These are phyloP conservation scores for Dyspetes luteomarginatus DNA, from an alignment of 2,888 invertebrate genomes.

Conservation along the genomic window DNA sequence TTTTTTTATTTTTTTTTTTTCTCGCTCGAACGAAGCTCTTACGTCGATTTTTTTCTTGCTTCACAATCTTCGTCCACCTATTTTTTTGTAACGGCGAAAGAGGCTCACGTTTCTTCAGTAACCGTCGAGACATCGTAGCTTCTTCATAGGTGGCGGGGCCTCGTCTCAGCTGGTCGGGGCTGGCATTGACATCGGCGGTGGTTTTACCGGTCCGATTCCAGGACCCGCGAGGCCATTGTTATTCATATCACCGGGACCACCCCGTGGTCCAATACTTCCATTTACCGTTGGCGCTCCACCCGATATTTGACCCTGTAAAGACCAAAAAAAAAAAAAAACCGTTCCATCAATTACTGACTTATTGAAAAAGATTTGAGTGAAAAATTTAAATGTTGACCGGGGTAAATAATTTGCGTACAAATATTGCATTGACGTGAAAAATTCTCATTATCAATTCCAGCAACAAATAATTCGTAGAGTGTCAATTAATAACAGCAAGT, in stretches of 20 bases:
- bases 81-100: slow-evolving; percentile 26
- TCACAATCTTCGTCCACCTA: slow-evolving; percentile 55
- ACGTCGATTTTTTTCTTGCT: not conserved
- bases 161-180: slow-evolving; percentile 83
- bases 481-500: no score
- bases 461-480: no score
- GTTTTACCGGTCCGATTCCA: slow-evolving; percentile 79
- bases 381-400: no score
- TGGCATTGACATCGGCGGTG: slow-evolving; percentile 82
- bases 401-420: no score
- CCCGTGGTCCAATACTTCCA: slow-evolving; percentile 77
- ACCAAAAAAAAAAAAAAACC: not conserved
- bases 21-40: slow-evolving; percentile 9
- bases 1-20: not conserved
- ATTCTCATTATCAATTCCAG: no score
- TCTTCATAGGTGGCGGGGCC: slow-evolving; percentile 80
- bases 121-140: slow-evolving; percentile 82
- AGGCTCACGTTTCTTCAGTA: slow-evolving; percentile 73
- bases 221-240: slow-evolving; percentile 82
- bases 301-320: slow-evolving; percentile 81
- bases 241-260: slow-evolving; percentile 82
- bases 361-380: no score
- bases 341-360: not conserved
- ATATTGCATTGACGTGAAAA: no score
- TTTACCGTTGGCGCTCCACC: slow-evolving; percentile 79